Conservation (phyloP, 2,888 invertebrate genomes). For the Creontiades dilutus region DNA sequence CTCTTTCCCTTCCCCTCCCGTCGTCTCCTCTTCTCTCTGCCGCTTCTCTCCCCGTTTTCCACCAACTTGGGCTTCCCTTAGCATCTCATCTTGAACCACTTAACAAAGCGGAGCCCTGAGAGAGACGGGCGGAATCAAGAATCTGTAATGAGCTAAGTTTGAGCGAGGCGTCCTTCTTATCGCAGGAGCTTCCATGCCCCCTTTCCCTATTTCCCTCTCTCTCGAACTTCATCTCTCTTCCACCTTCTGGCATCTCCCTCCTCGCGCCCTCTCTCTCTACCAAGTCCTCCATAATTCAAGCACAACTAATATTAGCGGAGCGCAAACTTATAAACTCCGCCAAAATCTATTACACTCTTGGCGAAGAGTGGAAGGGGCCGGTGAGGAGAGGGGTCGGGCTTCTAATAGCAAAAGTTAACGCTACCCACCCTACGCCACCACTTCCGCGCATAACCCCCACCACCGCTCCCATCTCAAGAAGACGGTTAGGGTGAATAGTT, state of each 20-base stretch:
- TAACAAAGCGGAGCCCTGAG: constrained; percentile 71
- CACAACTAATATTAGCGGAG: constrained; percentile 75
- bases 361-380: constrained; percentile 38
- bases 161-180: constrained; percentile 74
- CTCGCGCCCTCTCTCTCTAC: constrained; percentile 28
- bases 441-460: background rate
- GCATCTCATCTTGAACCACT: constrained; percentile 74
- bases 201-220: constrained; percentile 33
- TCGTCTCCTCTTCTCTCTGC: background rate
- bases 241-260: constrained; percentile 35
- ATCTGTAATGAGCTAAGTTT: constrained; percentile 76
- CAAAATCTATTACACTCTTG: constrained; percentile 73
- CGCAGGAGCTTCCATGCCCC: constrained; percentile 56
- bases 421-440: constrained; percentile 39
- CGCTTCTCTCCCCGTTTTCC: background rate
- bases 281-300: constrained; percentile 74
- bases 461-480: constrained; percentile 24
- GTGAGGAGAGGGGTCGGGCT: constrained; percentile 50
- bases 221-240: background rate
- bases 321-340: constrained; percentile 75
- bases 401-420: constrained; percentile 75
- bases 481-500: constrained; percentile 28
- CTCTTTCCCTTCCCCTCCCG: constrained; percentile 36
- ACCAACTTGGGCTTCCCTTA: constrained; percentile 63
- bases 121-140: constrained; percentile 74